A percentile compares a stretch with the other conserved stretches of the same genome.
phyloP scores from a whole-genome alignment of 2,888 invertebrate species.

The Galeruca laticollis region DNA sequence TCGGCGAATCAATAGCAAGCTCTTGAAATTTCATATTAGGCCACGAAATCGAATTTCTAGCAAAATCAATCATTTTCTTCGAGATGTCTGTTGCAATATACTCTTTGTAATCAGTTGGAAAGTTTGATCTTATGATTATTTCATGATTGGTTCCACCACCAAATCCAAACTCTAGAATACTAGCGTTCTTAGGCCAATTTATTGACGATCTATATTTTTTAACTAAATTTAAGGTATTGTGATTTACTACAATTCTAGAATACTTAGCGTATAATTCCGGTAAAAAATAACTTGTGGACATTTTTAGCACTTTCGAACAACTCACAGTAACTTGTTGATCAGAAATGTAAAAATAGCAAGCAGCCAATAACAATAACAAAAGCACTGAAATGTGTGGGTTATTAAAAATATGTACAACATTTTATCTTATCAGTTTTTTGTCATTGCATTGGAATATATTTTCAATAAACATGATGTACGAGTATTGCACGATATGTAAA shows the following conservation, averaged over 20 bases:
- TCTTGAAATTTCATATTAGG: constrained; percentile 66
- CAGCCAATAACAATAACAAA: no score
- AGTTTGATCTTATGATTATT: constrained; percentile 68
- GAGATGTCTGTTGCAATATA: constrained; percentile 79
- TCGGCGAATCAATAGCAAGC: constrained; percentile 70
- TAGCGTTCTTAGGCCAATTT: constrained; percentile 19
- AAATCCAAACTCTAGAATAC: constrained; percentile 73
- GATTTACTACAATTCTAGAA: no score
- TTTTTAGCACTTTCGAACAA: background rate
- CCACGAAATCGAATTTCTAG: constrained; percentile 68
- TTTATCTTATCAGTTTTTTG: no score
- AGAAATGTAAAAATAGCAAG: no score
- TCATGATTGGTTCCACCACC: constrained; percentile 76
- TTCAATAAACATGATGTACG: no score
- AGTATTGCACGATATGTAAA: no score
- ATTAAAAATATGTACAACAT: no score
- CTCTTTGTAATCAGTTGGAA: constrained; percentile 68
- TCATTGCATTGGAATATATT: no score
- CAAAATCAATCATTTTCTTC: constrained; percentile 76
- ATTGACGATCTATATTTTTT: constrained; percentile 10
- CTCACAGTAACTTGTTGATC: background rate
- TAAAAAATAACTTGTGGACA: background rate
- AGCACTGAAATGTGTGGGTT: no score
- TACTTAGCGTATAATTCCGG: constrained; percentile 1
- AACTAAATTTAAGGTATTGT: background rate